Evolutionary conservation across 2,113 vertebrate species (phyloP).

Genomic region (Cranoglanis bouderius): DNA sequence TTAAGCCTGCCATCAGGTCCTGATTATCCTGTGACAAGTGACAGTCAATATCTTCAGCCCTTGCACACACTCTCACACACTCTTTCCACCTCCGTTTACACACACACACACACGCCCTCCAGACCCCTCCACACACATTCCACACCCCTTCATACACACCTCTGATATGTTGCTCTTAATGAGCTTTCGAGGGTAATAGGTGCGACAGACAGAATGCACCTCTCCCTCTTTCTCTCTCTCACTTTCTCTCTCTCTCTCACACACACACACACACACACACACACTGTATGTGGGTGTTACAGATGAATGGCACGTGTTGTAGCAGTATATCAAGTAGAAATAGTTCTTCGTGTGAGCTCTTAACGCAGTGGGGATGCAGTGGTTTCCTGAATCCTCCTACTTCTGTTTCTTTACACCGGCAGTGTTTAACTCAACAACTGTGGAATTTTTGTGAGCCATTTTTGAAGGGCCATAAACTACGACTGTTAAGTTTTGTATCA

Average conservation of each 20-base stretch:
- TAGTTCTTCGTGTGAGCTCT: neutral
- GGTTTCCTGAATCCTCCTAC: neutral
- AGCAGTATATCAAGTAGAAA: slow-evolving; percentile 24
- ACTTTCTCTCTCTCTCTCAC: neutral
- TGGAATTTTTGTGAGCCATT: neutral
- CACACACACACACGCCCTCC: slow-evolving; percentile 20
- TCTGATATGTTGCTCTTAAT: slow-evolving; percentile 49
- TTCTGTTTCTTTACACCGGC: neutral
- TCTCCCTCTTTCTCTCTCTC: slow-evolving; percentile 58
- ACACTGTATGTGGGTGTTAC: slow-evolving; percentile 46
- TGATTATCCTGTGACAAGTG: slow-evolving; percentile 30
- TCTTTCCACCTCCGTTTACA: slow-evolving; percentile 32
- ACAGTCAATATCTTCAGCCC: slow-evolving; percentile 23
- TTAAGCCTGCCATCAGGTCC: neutral
- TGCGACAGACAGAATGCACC: slow-evolving; percentile 59
- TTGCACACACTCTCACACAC: slow-evolving; percentile 33
- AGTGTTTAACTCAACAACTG: neutral
- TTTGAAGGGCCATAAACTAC: neutral
- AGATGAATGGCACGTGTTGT: neutral
- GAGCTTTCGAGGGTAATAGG: slow-evolving; percentile 61
- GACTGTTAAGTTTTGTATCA: neutral
- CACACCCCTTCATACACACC: slow-evolving; percentile 40
- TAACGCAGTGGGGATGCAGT: neutral
- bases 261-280: slow-evolving; percentile 51
- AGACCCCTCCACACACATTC: slow-evolving; percentile 24